Evolutionary conservation across 2,797 vertebrate species (phyloP).

Genomic region (Squalus acanthias): DNA sequence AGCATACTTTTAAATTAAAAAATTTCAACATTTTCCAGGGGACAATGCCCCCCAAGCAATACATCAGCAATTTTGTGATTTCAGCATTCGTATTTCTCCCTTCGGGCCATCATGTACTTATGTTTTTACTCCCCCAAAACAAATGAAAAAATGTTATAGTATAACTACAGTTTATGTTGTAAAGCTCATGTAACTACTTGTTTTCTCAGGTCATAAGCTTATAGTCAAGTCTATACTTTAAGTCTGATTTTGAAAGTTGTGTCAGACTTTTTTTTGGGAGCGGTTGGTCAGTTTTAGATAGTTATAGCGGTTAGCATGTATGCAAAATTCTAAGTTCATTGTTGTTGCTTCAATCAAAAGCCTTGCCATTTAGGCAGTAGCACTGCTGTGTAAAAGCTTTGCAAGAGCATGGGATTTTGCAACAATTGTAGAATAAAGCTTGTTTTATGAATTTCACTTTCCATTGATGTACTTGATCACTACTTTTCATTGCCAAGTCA

Average conservation of each 20-base stretch:
- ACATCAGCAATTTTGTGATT: not conserved
- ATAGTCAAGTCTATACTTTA: not conserved
- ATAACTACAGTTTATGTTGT: not conserved
- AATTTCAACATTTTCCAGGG: not conserved
- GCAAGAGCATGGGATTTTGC: not conserved
- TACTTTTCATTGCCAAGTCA: not conserved
- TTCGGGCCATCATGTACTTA: not conserved
- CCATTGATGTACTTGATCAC: not conserved
- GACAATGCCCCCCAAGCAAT: not conserved
- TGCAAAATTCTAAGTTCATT: not conserved
- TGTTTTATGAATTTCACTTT: not conserved
- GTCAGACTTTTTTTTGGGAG: not conserved
- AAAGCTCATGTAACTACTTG: not conserved
- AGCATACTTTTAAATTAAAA: not conserved
- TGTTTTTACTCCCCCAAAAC: not conserved
- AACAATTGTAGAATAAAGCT: not conserved
- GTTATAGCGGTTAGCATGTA: not conserved
- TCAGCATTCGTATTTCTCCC: not conserved
- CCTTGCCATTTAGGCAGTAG: not conserved
- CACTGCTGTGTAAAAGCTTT: not conserved
- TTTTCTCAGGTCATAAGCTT: not conserved
- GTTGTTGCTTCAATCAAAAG: not conserved
- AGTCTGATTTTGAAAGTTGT: not conserved
- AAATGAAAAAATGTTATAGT: not conserved
- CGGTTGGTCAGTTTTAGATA: not conserved